phyloP scores from a whole-genome alignment of 2,888 invertebrate species.

The Gastracanthus pulcherrimus region DNA sequence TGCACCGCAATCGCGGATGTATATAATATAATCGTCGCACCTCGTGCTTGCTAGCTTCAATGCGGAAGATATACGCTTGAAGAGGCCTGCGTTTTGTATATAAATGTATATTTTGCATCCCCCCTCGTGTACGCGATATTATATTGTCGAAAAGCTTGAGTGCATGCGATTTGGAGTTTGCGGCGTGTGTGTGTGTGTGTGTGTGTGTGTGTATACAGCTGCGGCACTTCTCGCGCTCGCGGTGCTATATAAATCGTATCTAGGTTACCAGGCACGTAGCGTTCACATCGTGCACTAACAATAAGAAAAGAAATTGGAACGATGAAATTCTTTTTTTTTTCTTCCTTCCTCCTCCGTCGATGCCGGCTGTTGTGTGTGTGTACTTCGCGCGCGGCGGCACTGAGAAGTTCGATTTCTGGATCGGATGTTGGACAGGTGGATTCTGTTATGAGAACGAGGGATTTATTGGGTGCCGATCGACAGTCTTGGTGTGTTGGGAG shows the following conservation, averaged over 20 bases:
- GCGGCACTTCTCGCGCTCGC: background rate
- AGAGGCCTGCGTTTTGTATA: no score
- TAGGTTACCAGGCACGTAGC: constrained; percentile 52
- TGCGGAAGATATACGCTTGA: no score
- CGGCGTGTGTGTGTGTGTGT: no score
- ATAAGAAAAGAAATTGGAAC: constrained; percentile 56
- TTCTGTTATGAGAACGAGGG: no score
- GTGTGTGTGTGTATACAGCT: background rate
- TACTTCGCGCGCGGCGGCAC: background rate
- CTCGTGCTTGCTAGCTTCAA: no score
- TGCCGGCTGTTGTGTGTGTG: no score
- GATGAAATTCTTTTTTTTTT: constrained; percentile 31
- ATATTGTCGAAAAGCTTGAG: background rate
- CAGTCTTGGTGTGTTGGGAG: no score
- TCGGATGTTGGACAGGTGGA: no score
- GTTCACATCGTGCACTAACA: constrained; percentile 46
- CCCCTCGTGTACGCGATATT: background rate
- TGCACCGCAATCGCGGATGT: constrained; percentile 29
- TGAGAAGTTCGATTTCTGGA: constrained; percentile 11
- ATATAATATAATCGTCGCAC: background rate
- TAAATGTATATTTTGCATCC: no score
- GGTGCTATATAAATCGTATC: constrained; percentile 47
- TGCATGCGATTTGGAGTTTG: background rate
- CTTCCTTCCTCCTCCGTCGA: background rate
- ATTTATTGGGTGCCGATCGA: no score